Conservation (phyloP, 2,113 vertebrate genomes). For the Mormyrus iriodes region DNA sequence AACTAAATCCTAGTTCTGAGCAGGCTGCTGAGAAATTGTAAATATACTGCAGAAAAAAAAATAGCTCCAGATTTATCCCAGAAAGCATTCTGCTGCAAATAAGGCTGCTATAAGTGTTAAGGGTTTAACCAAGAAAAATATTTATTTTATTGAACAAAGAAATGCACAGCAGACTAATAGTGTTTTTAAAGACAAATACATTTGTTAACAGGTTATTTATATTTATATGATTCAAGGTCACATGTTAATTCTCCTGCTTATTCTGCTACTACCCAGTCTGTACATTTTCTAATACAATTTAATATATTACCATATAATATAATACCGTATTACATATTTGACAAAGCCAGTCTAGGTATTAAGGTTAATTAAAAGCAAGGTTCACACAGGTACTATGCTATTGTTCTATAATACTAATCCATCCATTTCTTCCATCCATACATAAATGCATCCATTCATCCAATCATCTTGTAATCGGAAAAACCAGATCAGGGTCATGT, state of each 20-base stretch:
- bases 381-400: too few relatives aligned
- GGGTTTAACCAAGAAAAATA: background rate
- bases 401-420: too few relatives aligned
- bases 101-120: too few relatives aligned
- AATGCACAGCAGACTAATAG: background rate
- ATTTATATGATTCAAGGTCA: background rate
- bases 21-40: background rate
- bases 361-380: too few relatives aligned
- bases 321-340: too few relatives aligned
- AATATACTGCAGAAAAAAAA: background rate
- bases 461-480: background rate
- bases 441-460: background rate
- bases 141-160: background rate
- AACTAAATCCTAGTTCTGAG: background rate
- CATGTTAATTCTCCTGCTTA: background rate
- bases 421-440: too few relatives aligned
- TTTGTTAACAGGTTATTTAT: background rate
- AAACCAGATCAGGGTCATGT: background rate
- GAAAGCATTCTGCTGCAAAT: background rate
- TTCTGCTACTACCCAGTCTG: background rate
- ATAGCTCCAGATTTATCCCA: background rate
- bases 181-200: background rate
- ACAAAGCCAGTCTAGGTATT: too few relatives aligned
- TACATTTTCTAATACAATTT: background rate
- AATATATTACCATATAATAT: too few relatives aligned